Percentiles rank a stretch among this genome's conserved stretches.
Conservation (phyloP, 2,888 invertebrate genomes). For the Tetranychus piercei region DNA sequence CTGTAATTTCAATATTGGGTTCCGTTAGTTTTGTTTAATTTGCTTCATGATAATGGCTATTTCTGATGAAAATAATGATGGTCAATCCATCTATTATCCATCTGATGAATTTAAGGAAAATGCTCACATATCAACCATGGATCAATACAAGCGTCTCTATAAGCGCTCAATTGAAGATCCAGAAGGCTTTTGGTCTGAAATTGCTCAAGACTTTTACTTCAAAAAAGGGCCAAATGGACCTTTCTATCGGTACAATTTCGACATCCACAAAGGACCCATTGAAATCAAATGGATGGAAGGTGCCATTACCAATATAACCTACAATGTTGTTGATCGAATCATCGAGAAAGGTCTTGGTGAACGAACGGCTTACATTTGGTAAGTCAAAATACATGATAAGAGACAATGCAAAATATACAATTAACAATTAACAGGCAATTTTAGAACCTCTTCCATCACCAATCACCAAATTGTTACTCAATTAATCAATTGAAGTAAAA, state of each 20-base stretch:
- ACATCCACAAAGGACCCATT: constrained; percentile 67
- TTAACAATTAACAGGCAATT: too few relatives aligned
- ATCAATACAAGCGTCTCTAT: constrained; percentile 63
- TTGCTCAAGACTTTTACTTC: constrained; percentile 86
- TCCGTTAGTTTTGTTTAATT: not conserved
- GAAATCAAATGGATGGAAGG: constrained; percentile 88
- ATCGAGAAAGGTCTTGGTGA: constrained; percentile 72
- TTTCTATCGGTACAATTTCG: constrained; percentile 77
- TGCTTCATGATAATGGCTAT: constrained; percentile 10
- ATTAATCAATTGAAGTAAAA: too few relatives aligned
- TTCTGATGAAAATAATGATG: not conserved
- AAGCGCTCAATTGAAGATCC: constrained; percentile 69
- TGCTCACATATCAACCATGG: constrained; percentile 46
- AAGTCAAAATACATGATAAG: constrained; percentile 33
- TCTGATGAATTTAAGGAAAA: constrained; percentile 27
- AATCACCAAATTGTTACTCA: too few relatives aligned
- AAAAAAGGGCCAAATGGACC: constrained; percentile 51
- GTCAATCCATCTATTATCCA: constrained; percentile 9
- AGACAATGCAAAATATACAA: too few relatives aligned
- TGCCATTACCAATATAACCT: constrained; percentile 81
- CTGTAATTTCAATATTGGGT: too few relatives aligned
- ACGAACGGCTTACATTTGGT: constrained; percentile 87
- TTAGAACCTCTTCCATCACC: too few relatives aligned
- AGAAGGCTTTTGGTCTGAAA: constrained; percentile 74
- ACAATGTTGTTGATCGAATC: constrained; percentile 80